Base-by-base conservation (phyloP, 2,888 invertebrate genomes). In the Phlogophora meticulosa region DNA sequence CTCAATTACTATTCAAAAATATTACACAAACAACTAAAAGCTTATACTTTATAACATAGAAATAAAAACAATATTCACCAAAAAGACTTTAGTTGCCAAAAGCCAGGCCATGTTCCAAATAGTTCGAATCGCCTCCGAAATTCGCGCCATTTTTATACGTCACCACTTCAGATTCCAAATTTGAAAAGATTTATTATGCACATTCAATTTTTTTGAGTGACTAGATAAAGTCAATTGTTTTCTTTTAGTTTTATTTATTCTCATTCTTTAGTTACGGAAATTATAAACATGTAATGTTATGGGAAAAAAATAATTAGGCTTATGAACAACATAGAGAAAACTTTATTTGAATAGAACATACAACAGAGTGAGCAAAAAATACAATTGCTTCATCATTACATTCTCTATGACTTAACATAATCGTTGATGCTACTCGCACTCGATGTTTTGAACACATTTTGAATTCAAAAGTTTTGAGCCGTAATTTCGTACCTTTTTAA, bases 81-180 rank as follows among this genome's bases (percentile, higher is more conserved):
- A 84, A 86, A 93, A 93, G 15, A 93, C 88, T 89, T 94, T 95
- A 28, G 93, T 92, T 11, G 93, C 92, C 32, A 94, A 83, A 76
- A 94, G 81, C 94, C 94, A 93, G n/a, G 93, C 90, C 71, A 94
- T 89, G 78, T 91, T 93, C 94, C 94, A 95, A 78, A 94, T 85
- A 64, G 85, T 91, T 57, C 87, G 86, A 62, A 93, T 83, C 45
- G 91, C 87, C 43, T 89, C 87, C 73, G 87, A 87, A 22, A 93
- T 76, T 0, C 90, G 87, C 74, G 89, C 88, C 92, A 92, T 93
- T 70, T 82, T 20, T 55, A 76, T 57, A 80, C 51, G 78, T 80
- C 57, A 74, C 70, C 62, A 76, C 76, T 63, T 32, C 40, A 24
- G 45, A 57, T 46, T 68, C 51, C 63, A 67, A 67, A 78, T 58